A percentile compares a stretch with the other conserved stretches of the same genome.
phyloP scores from a whole-genome alignment of 2,888 invertebrate genomes.

The Timema cristinae region DNA sequence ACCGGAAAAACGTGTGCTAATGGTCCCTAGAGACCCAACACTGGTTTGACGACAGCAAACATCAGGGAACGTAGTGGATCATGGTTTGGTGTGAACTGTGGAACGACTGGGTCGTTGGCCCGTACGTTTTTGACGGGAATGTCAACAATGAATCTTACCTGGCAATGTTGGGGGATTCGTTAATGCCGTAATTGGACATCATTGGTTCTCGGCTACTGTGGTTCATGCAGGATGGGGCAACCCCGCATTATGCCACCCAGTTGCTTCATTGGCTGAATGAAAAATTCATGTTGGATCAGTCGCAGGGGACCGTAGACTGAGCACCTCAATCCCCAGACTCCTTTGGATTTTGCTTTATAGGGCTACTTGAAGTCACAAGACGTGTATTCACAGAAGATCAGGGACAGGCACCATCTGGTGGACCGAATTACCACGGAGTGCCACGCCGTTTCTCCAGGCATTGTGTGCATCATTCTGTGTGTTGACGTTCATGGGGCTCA shows the following conservation, averaged over 20 bases:
- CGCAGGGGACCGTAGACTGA: background rate
- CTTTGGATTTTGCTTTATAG: constrained; percentile 11
- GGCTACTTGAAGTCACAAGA: constrained; percentile 1
- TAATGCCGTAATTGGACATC: no score
- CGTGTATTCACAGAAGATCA: constrained; percentile 3
- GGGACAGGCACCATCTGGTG: background rate
- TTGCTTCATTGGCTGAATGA: background rate
- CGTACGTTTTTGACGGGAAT: constrained; percentile 6
- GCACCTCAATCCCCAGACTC: background rate
- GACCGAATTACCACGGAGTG: background rate
- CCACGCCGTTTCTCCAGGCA: background rate
- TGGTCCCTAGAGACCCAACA: background rate
- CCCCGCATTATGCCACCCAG: background rate
- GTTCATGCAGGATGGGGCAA: no score
- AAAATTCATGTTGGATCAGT: background rate
- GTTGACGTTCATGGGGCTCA: no score
- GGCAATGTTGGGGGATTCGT: no score
- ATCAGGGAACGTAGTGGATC: background rate
- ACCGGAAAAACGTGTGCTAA: background rate
- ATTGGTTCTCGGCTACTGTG: no score
- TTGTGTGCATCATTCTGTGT: no score
- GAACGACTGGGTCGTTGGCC: background rate
- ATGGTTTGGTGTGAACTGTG: constrained; percentile 1
- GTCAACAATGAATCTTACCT: background rate
- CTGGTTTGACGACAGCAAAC: background rate